Evolutionary conservation across 1,140 invertebrate genomes (phyloP), one percentile per base, ranked within the genome.

Genomic region (Macrocentrus cingulum): DNA sequence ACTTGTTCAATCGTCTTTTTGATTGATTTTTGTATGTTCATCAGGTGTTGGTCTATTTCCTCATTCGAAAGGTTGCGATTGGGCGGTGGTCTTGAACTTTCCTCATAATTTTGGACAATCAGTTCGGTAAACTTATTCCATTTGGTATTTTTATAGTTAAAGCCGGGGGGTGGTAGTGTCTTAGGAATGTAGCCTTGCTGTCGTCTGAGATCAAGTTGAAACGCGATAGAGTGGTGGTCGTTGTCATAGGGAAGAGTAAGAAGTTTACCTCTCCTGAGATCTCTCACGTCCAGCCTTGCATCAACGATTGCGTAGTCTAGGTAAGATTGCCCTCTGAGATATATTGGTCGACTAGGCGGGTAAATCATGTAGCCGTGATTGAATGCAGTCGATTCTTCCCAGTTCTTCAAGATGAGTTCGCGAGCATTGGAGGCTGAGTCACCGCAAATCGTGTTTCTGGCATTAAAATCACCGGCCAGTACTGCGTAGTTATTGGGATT

Each of bases 241-340:
- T 58, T 63, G 34, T 63, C 62, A 37, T 63, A 63, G 2, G 48
- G 36, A 11, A 57, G 20, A 5, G 49, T 57, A 13, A 8, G 6
- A 2, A 63, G 22, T 46, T 51, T 60, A 6, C 45, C 20, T 15
- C 51, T 54, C 0, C 15, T 13, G 0, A 23, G 2, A n/a, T 46
- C 22, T 20, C 20, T 16, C 1, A 51, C 1, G 1, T 59, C 34
- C 4, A 53, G 19, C 9, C 56, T 45, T 9, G 36, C 1, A 9
- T 56, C 52, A 0, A 41, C 39, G 13, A 61, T 29, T 18, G 46
- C 44, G 7, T 44, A 11, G 19, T 61, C 59, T 3, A 56, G 45
- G 20, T 11, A 61, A 9, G 59, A 45, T 4, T 22, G 20, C 1
- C 39, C n/a, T 4, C 23, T 45, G 19, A 29, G 59, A 22, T 9